phyloP scores from a whole-genome alignment of 2,113 vertebrate genomes.

The Passer montanus region DNA sequence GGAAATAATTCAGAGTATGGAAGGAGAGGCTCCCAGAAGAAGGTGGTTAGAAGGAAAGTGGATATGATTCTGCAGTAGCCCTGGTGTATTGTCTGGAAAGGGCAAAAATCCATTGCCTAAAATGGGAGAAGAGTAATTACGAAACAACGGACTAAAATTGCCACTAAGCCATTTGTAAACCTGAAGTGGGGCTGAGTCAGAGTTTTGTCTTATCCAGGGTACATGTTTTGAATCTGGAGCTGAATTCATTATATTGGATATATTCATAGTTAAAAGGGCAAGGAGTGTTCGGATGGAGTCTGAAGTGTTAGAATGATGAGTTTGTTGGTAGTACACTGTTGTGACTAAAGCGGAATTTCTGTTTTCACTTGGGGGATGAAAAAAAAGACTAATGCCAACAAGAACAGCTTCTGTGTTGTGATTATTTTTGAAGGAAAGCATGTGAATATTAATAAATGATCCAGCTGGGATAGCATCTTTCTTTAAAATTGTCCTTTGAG shows the following conservation, averaged over 20 bases:
- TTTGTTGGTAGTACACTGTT: not conserved
- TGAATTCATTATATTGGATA: not conserved
- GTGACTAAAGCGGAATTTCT: not conserved
- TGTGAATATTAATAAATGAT: constrained; percentile 31
- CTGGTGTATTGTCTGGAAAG: not conserved
- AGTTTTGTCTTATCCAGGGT: not conserved
- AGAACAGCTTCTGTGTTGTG: not conserved
- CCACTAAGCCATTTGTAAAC: not conserved
- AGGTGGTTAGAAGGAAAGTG: not conserved
- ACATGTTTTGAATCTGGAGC: not conserved
- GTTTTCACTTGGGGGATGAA: not conserved
- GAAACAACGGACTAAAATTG: not conserved
- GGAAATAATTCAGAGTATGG: not conserved
- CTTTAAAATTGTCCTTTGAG: not conserved
- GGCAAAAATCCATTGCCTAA: not conserved
- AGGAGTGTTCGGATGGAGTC: not conserved
- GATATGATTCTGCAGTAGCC: not conserved
- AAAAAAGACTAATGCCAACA: not conserved
- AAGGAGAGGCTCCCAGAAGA: not conserved
- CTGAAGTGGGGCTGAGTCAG: not conserved
- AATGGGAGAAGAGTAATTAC: not conserved
- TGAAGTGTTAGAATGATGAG: not conserved
- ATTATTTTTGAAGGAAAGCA: not conserved
- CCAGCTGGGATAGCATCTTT: not conserved
- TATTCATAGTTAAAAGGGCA: not conserved